Conservation (phyloP, 2,888 invertebrate genomes). For the Pogonocherus hispidulus region DNA sequence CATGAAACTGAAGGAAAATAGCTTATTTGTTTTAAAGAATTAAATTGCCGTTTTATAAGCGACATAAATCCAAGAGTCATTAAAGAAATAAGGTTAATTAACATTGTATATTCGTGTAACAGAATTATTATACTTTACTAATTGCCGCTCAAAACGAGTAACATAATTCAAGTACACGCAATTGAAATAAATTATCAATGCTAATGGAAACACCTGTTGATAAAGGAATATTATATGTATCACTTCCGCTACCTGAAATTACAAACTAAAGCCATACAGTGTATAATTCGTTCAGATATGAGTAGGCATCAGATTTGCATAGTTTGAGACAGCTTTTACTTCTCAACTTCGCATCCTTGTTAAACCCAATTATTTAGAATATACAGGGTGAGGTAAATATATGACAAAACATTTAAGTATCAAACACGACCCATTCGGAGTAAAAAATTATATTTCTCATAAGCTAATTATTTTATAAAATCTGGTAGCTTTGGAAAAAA, state of each 20-base stretch:
- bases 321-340: too few relatives aligned
- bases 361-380: too few relatives aligned
- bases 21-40: conserved; percentile 17
- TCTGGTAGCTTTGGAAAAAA: too few relatives aligned
- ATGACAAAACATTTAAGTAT: too few relatives aligned
- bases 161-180: conserved; percentile 30
- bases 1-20: background rate
- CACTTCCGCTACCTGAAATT: background rate
- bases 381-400: too few relatives aligned
- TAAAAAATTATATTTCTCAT: too few relatives aligned
- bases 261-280: background rate
- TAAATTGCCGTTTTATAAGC: conserved; percentile 14
- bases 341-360: too few relatives aligned
- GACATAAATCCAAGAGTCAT: conserved; percentile 31
- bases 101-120: conserved; percentile 30
- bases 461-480: too few relatives aligned
- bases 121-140: conserved; percentile 24
- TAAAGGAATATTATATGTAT: conserved; percentile 34
- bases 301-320: too few relatives aligned
- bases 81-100: conserved; percentile 43
- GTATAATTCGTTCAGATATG: too few relatives aligned
- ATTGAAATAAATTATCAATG: conserved; percentile 46
- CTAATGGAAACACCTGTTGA: conserved; percentile 50
- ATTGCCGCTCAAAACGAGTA: conserved; percentile 26
- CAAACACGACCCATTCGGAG: too few relatives aligned